Evolutionary conservation across 2,797 vertebrate species (phyloP), one percentile per base, ranked within the genome.

Genomic region (Pteronotus mesoamericanus): DNA sequence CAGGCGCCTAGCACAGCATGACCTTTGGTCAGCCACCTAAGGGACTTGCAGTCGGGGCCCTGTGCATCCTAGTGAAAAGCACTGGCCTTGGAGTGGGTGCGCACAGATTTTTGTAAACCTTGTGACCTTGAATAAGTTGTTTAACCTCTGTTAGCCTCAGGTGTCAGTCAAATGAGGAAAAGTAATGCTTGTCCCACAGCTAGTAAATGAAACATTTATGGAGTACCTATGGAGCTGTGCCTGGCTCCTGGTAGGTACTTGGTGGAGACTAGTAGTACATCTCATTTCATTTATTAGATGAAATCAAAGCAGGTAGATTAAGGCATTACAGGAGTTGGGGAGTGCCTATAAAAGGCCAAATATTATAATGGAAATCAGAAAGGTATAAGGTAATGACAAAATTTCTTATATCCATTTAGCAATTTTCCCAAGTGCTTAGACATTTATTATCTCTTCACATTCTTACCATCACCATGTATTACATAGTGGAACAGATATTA

Each of bases 271-370:
- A 59, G 59, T 11, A 2, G 9, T 14, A 29, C 39, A 89, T 51
- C 68, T 85, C 53, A 29, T 75, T 91, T 91, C 69, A 72, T 53
- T 72, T 26, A 72, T 48, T 22, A 37, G 32, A 64, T 61, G 55
- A 95, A 79, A 68, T 72, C 48, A 93, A 34, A 21, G 1, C 59
- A 53, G 42, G 42, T 14, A 59, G 7, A 26, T 37, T 16, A 39
- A 75, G 21, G 39, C 32, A 12, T 4, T 51, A 15, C 3, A 39
- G 9, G 11, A 66, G 80, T 46, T 44, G 29, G 51, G 64, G 37
- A 61, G 46, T 19, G 7, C 37, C 79, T 48, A 9, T 19, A 46
- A 59, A 32, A 77, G 9, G 57, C 12, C 29, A 71, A 72, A 55
- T 91, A 29, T 61, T 80, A 48, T 32, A 11, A 80, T 37, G 48